Percentiles rank a stretch among this genome's conserved stretches.
Conservation (phyloP, 2,113 vertebrate genomes). For the Leptodactylus fuscus region DNA sequence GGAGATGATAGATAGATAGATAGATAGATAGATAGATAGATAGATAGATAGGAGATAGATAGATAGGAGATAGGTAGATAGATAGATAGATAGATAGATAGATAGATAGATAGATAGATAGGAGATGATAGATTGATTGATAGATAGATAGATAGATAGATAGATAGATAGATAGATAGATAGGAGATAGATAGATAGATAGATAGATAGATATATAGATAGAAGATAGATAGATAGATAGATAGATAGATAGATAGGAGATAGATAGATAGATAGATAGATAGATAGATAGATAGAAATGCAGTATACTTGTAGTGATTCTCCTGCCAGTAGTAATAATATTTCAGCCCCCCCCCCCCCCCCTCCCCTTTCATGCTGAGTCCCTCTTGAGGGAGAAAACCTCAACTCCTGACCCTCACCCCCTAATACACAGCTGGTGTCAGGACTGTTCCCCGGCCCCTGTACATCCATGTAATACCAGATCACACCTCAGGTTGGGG, state of each 20-base stretch:
- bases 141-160: neutral
- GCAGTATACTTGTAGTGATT: too few relatives aligned
- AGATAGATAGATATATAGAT: too few relatives aligned
- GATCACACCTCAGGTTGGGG: slow-evolving; percentile 37
- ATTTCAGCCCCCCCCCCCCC: too few relatives aligned
- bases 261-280: slow-evolving; percentile 1
- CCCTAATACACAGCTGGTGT: slow-evolving; percentile 17
- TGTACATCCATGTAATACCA: slow-evolving; percentile 39
- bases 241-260: neutral
- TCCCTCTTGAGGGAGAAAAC: neutral
- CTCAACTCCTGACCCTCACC: slow-evolving; percentile 35
- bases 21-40: neutral
- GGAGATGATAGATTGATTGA: too few relatives aligned
- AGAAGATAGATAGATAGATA: slow-evolving; percentile 1
- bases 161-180: too few relatives aligned
- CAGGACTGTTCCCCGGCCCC: slow-evolving; percentile 20
- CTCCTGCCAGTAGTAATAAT: too few relatives aligned
- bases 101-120: neutral
- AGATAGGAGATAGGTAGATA: too few relatives aligned
- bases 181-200: neutral
- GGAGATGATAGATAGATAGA: neutral
- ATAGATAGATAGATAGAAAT: neutral
- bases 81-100: neutral
- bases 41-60: too few relatives aligned
- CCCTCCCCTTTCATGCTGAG: neutral